Evolutionary conservation across 1,140 invertebrate species (phyloP).

Genomic region (Drosophila murphyi): DNA sequence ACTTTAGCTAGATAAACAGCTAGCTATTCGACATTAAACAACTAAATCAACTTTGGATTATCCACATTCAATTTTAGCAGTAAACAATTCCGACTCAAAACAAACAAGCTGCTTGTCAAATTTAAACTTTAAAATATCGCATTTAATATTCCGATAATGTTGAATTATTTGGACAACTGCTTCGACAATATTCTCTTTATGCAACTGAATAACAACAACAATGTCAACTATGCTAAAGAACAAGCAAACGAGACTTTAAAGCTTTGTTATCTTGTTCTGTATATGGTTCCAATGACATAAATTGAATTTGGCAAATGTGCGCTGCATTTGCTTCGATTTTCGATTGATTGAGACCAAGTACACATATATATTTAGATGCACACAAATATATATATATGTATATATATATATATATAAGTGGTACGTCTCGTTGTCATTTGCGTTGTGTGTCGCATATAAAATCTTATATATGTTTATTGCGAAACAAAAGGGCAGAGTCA

Average conservation of each 20-base stretch:
- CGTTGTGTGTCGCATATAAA: constrained; percentile 59
- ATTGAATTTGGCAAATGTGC: constrained; percentile 67
- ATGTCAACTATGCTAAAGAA: constrained; percentile 21
- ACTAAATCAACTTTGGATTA: no score
- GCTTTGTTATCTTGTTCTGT: constrained; percentile 14
- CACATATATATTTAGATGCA: neutral
- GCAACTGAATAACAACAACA: neutral
- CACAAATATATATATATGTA: neutral
- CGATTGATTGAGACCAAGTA: constrained; percentile 58
- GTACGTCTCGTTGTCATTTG: constrained; percentile 40
- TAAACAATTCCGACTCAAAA: no score
- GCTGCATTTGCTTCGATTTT: constrained; percentile 65
- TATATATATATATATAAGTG: constrained; percentile 29
- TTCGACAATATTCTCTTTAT: constrained; percentile 19
- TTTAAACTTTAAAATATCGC: neutral
- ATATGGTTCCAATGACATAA: constrained; percentile 47
- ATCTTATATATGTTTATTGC: constrained; percentile 72
- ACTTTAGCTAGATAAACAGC: no score
- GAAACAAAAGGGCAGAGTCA: constrained; percentile 71
- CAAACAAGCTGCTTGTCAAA: neutral
- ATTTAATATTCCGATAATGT: neutral
- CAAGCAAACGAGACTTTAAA: constrained; percentile 47
- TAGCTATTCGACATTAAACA: no score
- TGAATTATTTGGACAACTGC: neutral
- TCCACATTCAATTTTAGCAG: no score